Evolutionary conservation across 2,888 invertebrate species (phyloP), one percentile per base, ranked within the genome.

Genomic region (Nomada lathburiana): DNA sequence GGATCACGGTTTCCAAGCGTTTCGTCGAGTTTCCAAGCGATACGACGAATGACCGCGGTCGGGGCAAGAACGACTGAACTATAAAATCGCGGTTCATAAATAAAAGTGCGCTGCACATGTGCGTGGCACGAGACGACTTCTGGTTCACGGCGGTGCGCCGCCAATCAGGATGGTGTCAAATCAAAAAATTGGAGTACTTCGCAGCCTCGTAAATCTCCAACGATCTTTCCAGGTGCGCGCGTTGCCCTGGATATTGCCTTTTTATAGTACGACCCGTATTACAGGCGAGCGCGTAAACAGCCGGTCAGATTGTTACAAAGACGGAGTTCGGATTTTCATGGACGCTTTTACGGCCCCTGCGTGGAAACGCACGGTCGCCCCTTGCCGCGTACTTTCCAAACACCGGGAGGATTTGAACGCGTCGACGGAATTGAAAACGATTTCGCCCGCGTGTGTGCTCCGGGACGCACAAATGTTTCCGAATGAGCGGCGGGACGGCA

Each of bases 161-260:
- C 5, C n/a, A 47, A 47, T 60, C 29, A 16, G 18, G 50, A 36
- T n/a, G 44, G 60, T 68, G 72, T 83, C 76, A 76, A 87, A 85
- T 81, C 78, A 85, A 83, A 85, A 85, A 85, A 85, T 72, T 78
- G 63, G 44, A 65, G 42, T 73, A 70, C 78, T 81, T 75, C 11
- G 50, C 26, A 36, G 16, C 20, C 26, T 69, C 79, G 81, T 87
- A 85, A 87, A 86, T 85, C 78, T 59, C 11, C 29, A n/a, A 79
- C 62, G 73, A 86, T 55, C 63, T 73, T 67, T 20, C 60, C 82
- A 62, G 70, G 68, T 82, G 59, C 50, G 69, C 50, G 69, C 42
- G 60, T 72, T 36, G 26, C 55, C 23, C 55, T 9, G 59, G 29
- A 83, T 77, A 84, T 83, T 69, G 65, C 77, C 60, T 65, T 76